Conservation (phyloP, 2,888 invertebrate genomes). For the Pecten maximus region DNA sequence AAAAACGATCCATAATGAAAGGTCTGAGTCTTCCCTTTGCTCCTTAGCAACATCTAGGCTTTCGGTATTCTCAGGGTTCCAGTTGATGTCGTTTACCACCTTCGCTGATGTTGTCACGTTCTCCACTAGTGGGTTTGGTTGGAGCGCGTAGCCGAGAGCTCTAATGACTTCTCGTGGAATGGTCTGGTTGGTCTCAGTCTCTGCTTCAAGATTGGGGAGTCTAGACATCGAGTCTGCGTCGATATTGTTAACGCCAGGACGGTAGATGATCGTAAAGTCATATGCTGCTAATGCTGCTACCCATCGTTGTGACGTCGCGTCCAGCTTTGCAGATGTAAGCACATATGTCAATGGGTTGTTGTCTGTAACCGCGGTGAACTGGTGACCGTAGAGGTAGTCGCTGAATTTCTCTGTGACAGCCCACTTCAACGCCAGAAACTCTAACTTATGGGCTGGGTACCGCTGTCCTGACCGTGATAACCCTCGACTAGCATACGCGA, state of each 20-base stretch:
- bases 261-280: conserved; percentile 46
- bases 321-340: not conserved
- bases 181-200: not conserved
- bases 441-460: conserved; percentile 50
- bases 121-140: not conserved
- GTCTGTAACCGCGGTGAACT: conserved; percentile 39
- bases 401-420: conserved; percentile 50
- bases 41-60: not conserved
- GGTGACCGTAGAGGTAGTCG: conserved; percentile 49
- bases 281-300: conserved; percentile 42
- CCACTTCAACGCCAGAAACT: conserved; percentile 53
- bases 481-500: conserved; percentile 51
- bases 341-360: conserved; percentile 38
- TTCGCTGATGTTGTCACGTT: not conserved
- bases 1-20: not conserved
- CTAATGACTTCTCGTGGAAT: not conserved
- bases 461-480: conserved; percentile 42
- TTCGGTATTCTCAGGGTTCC: not conserved
- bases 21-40: not conserved
- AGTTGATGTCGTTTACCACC: not conserved
- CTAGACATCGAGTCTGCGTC: conserved; percentile 52
- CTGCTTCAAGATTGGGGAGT: not conserved
- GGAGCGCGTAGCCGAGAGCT: not conserved
- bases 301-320: conserved; percentile 45
- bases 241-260: conserved; percentile 41